Base-by-base conservation (phyloP, 2,888 invertebrate species). In the Acrocyrtus sp. region DNA sequence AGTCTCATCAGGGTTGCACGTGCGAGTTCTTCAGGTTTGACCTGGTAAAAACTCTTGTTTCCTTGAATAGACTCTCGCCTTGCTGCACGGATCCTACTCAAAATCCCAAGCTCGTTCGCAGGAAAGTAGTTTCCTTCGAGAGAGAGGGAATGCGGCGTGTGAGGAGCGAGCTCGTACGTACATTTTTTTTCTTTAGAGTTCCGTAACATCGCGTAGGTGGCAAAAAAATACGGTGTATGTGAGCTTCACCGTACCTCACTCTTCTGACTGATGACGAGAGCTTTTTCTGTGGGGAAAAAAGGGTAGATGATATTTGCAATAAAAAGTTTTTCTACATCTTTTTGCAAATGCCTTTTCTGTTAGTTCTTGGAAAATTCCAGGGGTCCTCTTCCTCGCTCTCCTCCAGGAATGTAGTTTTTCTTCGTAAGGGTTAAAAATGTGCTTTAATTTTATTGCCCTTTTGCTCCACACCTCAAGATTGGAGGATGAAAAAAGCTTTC, bases 1-100 rank as follows among this genome's bases (percentile, higher is more conserved):
- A 29, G 27, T 72, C 72, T 65, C 58, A 19, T 57, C 27, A 62
- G 39, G 62, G 57, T 51, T 75, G 75, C 77, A 77, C 77, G 77
- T 77, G 77, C 77, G 77, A 75, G 75, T 72, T 77, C 68, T 69
- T 72, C 72, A 74, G 67, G 69, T 69, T 75, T 77, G 77, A 77
- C 77, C 77, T 77, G 75, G 61, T 77, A 67, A 68, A 53, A 62
- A 74, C n/a, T n/a, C 50, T 8, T 21, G 17, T 10, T 8, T 50
- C 50, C 50, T 17, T n/a, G n/a, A n/a, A 50, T 8, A 50, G 17
- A 50, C 24, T 50, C 21, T 17, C 10, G 22, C 50, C 19, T 22
- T 50, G 22, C 6, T 19, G 8, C 22, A 45, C 8, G n/a, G 17
- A 45, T 34, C 34, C 34, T 34, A 34, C 34, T 34, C 34, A 34